Evolutionary conservation across 2,888 invertebrate species (phyloP).

Genomic region (Cryptus armator): DNA sequence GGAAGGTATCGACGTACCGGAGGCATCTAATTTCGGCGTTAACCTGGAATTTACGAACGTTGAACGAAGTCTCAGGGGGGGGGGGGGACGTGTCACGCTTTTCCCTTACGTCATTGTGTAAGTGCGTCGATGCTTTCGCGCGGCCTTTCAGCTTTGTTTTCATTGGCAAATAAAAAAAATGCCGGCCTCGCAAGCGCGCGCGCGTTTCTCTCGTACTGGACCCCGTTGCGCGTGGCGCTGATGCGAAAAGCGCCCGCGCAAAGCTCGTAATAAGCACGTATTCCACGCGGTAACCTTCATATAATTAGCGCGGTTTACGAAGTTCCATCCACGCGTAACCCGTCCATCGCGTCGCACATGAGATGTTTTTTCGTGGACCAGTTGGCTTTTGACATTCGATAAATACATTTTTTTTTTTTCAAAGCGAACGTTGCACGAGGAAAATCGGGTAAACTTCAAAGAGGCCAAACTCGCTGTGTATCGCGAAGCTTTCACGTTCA

Average conservation of each 20-base stretch:
- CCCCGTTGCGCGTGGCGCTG: not conserved
- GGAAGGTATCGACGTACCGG: constrained; percentile 14
- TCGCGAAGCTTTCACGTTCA: constrained; percentile 21
- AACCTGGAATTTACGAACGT: constrained; percentile 18
- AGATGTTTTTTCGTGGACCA: not conserved
- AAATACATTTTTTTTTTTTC: constrained; percentile 24
- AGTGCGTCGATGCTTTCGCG: constrained; percentile 24
- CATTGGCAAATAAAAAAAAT: constrained; percentile 35
- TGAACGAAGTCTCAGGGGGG: not conserved
- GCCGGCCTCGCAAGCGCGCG: not conserved
- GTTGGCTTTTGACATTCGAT: constrained; percentile 20
- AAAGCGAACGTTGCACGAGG: not conserved
- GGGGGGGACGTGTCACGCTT: not conserved
- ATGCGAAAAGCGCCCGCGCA: not conserved
- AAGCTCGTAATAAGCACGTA: not conserved
- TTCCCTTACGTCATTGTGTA: not conserved
- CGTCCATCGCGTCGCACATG: not conserved
- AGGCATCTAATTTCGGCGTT: constrained; percentile 50
- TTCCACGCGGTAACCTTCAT: not conserved
- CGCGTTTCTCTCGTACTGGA: not conserved
- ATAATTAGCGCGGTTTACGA: not conserved
- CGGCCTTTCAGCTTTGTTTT: constrained; percentile 50
- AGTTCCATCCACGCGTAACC: not conserved
- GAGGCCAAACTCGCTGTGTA: constrained; percentile 8
- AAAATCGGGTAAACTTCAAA: constrained; percentile 43